Base-by-base conservation (phyloP, 2,113 vertebrate species). In the Erythrocercus mccallii region DNA sequence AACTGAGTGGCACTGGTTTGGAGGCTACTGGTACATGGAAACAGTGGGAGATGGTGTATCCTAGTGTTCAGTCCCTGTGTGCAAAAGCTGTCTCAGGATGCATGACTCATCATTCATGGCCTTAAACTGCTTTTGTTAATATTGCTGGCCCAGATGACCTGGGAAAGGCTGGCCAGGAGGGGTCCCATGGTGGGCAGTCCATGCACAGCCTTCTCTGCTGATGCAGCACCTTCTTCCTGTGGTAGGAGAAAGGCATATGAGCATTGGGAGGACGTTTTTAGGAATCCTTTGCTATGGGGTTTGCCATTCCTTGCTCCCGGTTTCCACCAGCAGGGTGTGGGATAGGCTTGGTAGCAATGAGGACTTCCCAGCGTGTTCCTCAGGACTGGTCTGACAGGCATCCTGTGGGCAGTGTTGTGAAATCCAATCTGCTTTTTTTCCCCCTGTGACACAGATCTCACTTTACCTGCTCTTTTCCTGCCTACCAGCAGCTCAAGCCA, bases 161-260 rank as follows among this genome's bases (percentile, higher is more conserved):
- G 90, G 82, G 85, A 92, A 85, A 48, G n/a, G 68, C 50, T 53
- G 7, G 1, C 33, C 53, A 81, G 66, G 50, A 56, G 42, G 24
- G 50, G 30, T 72, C 62, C 66, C 70, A 22, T 20, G 50, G 61
- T 0, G 0, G 40, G 28, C 68, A 57, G 71, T 33, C 69, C 51
- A 4, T 1, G 11, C 61, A 4, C 38, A 62, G 50, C 60, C 35
- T n/a, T 76, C n/a, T 57, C 42, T 56, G 51, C 60, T 0, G 0
- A 65, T 0, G 0, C 42, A 44, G 12, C 30, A 22, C 60, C 38
- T 51, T 50, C 56, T 60, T 45, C 66, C 14, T 0, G 0, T 33
- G 33, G 48, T 18, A 25, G 47, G 25, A 70, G 42, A 71, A 72
- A 81, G 37, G 20, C 56, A 14, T 0, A 4, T 1, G 1, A 51